Evolutionary conservation across 2,797 vertebrate genomes (phyloP).

Genomic region (Amniataba percoides): DNA sequence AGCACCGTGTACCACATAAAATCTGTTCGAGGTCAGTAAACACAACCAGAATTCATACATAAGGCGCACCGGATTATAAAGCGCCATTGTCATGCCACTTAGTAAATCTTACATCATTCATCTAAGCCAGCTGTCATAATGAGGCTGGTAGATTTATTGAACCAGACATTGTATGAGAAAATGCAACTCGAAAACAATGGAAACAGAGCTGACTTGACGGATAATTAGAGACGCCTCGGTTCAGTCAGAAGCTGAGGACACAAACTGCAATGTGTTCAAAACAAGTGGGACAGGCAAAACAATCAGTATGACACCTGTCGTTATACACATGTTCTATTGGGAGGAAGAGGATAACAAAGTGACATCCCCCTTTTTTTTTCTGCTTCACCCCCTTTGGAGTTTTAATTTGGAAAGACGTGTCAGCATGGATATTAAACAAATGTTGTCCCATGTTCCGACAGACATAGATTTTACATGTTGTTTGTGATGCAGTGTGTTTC

Average conservation of each 20-base stretch:
- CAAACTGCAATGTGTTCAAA: slow-evolving; percentile 29
- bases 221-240: slow-evolving; percentile 23
- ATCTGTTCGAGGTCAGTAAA: no score
- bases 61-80: no score
- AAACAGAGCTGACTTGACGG: slow-evolving; percentile 12
- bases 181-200: not conserved
- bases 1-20: no score
- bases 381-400: not conserved
- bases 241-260: slow-evolving; percentile 29
- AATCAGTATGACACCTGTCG: not conserved
- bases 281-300: slow-evolving; percentile 8
- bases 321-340: not conserved
- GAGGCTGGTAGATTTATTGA: slow-evolving; percentile 34
- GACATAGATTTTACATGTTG: not conserved
- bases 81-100: slow-evolving; percentile 16
- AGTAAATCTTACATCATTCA: slow-evolving; percentile 27
- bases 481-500: not conserved
- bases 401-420: slow-evolving; percentile 15
- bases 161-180: slow-evolving; percentile 7
- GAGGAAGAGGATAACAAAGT: not conserved
- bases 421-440: slow-evolving; percentile 1
- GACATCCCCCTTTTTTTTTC: not conserved
- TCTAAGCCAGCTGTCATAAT: slow-evolving; percentile 30
- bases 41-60: no score
- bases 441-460: not conserved